A percentile compares a stretch with the other conserved stretches of the same genome.
Evolutionary conservation across 1,140 invertebrate genomes (phyloP).

Genomic region (Platyscapa corneri): DNA sequence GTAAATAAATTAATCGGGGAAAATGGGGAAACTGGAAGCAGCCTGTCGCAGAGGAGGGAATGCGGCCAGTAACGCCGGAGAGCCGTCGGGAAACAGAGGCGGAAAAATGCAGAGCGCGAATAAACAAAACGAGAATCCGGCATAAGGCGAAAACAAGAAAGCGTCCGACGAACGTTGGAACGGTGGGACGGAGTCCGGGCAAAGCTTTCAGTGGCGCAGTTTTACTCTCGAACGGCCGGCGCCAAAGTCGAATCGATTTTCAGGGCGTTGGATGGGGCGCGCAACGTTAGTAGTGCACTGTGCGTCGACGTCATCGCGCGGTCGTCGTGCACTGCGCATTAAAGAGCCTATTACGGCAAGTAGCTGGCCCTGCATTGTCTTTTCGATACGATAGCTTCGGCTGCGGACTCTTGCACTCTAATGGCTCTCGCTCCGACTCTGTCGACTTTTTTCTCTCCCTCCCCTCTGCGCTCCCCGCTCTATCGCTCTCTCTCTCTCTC

Average conservation of each 20-base stretch:
- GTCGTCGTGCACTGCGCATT: slow-evolving; percentile 32
- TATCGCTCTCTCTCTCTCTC: not conserved
- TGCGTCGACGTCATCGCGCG: slow-evolving; percentile 9
- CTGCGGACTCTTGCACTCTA: not conserved
- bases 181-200: not conserved
- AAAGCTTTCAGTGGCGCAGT: not conserved
- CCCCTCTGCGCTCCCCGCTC: too few relatives aligned
- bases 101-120: not conserved
- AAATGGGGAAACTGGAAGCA: too few relatives aligned
- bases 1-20: too few relatives aligned
- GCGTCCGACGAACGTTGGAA: too few relatives aligned
- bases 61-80: too few relatives aligned
- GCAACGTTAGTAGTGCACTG: slow-evolving; percentile 12
- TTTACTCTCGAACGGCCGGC: slow-evolving; percentile 47
- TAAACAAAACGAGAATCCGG: not conserved
- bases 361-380: not conserved
- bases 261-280: slow-evolving; percentile 50
- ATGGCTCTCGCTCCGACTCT: not conserved
- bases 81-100: not conserved
- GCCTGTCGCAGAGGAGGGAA: too few relatives aligned
- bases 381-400: not conserved
- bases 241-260: slow-evolving; percentile 54
- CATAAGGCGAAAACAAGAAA: not conserved
- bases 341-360: slow-evolving; percentile 38
- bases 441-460: too few relatives aligned